phyloP scores from a whole-genome alignment of 2,888 invertebrate species.

The Zeuzera pyrina region DNA sequence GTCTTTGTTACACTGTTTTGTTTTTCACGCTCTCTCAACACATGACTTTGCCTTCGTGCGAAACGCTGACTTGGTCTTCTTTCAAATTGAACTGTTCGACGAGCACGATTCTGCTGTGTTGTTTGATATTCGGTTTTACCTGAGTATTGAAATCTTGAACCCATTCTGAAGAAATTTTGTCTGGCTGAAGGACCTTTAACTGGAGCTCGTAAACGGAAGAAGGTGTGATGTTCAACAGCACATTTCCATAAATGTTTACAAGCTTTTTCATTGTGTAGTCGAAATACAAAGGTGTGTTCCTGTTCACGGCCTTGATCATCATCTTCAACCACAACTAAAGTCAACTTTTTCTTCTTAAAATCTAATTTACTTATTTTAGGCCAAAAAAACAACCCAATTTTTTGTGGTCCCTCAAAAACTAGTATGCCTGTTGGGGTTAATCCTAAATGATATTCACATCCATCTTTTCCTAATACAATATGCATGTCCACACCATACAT shows the following conservation, averaged over 20 bases:
- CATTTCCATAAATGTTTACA: conserved; percentile 99
- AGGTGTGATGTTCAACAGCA: conserved; percentile 99
- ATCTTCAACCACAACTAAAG: conserved; percentile 97
- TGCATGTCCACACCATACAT: conserved; percentile 99
- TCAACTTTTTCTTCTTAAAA: conserved; percentile 98
- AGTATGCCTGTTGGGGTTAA: conserved; percentile 98
- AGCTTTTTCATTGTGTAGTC: conserved; percentile 95
- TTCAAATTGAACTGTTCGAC: conserved; percentile 96
- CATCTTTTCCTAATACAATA: conserved; percentile 96
- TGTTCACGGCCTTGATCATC: conserved; percentile 97
- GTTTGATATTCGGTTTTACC: conserved; percentile 99
- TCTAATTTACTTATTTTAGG: conserved; percentile 98
- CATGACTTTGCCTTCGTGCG: conserved; percentile 92
- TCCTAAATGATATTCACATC: conserved; percentile 95
- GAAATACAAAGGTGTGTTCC: conserved; percentile 99
- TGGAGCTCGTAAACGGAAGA: conserved; percentile 94
- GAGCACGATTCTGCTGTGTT: conserved; percentile 89
- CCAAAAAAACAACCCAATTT: conserved; percentile 99
- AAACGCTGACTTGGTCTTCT: conserved; percentile 97
- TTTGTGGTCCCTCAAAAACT: conserved; percentile 96
- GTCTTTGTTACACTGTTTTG: conserved; percentile 47
- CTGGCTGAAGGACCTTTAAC: conserved; percentile 90
- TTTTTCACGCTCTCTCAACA: conserved; percentile 84
- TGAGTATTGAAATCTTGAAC: conserved; percentile 94
- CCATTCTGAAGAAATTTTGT: conserved; percentile 98